These are phyloP conservation scores for Saimiri boliviensis DNA, from an alignment of 2,113 vertebrate genomes.

Conservation along the genomic window DNA sequence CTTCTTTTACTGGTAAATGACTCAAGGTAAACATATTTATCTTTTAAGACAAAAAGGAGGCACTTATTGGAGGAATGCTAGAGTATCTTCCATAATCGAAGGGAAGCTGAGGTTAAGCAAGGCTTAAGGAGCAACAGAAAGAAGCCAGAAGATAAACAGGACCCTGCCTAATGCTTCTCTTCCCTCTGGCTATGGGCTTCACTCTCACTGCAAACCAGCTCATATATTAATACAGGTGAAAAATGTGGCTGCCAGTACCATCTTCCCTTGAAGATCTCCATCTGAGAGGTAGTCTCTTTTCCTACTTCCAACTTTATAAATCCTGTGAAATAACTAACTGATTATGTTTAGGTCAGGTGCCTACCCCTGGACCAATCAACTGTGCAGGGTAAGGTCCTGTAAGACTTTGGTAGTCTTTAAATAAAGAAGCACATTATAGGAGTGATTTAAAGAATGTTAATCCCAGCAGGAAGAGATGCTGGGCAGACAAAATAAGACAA, in stretches of 20 bases:
- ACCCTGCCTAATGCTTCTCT: neutral
- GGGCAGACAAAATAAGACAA: neutral
- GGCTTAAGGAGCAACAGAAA: neutral
- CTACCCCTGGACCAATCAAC: neutral
- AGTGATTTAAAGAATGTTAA: neutral
- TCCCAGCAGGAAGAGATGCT: neutral
- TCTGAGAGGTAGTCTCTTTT: neutral
- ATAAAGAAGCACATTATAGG: neutral
- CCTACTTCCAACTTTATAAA: neutral
- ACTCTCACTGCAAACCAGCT: neutral
- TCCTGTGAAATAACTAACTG: no score
- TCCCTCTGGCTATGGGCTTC: neutral
- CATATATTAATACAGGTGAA: neutral
- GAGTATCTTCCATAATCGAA: neutral
- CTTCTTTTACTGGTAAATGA: neutral
- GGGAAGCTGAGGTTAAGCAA: neutral
- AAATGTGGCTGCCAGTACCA: neutral
- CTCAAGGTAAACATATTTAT: neutral
- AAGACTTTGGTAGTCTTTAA: neutral
- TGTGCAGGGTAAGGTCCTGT: neutral
- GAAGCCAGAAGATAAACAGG: neutral
- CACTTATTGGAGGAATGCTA: neutral
- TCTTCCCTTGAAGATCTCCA: neutral
- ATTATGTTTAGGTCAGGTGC: no score
- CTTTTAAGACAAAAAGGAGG: neutral